These are phyloP conservation scores for Ageneiosus marmoratus DNA, from an alignment of 2,113 vertebrate species.

Conservation along the genomic window DNA sequence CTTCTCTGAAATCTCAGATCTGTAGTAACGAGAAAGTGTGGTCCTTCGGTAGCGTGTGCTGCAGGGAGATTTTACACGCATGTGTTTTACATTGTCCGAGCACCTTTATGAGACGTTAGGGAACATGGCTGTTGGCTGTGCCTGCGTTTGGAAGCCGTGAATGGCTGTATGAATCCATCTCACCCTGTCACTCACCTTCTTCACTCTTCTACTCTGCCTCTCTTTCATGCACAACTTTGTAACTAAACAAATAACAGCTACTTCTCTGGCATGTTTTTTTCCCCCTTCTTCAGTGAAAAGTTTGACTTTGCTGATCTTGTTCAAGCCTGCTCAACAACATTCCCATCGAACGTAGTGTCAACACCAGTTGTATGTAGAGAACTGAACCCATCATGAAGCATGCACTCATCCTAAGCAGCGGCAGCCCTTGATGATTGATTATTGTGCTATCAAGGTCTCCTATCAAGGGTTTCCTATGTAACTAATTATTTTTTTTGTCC, in stretches of 20 bases:
- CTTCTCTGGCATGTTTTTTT: constrained; percentile 82
- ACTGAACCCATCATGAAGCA: constrained; percentile 70
- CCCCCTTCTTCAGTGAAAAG: constrained; percentile 51
- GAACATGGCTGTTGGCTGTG: constrained; percentile 90
- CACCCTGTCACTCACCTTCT: constrained; percentile 78
- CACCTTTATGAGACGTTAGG: constrained; percentile 75
- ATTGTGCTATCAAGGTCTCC: background rate
- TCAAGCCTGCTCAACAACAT: constrained; percentile 80
- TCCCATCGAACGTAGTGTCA: constrained; percentile 61
- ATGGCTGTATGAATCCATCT: constrained; percentile 82
- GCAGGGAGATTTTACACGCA: constrained; percentile 71
- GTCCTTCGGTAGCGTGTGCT: constrained; percentile 49
- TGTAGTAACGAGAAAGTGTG: constrained; percentile 47
- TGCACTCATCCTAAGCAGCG: constrained; percentile 16
- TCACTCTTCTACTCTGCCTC: constrained; percentile 76
- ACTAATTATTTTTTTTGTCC: background rate
- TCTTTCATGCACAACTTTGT: constrained; percentile 86
- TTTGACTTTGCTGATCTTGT: constrained; percentile 82
- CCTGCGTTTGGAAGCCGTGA: constrained; percentile 88
- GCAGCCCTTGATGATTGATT: background rate
- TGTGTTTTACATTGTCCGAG: constrained; percentile 81
- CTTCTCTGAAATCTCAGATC: background rate
- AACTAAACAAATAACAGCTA: constrained; percentile 74
- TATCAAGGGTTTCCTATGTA: constrained; percentile 4
- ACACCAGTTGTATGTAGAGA: constrained; percentile 76